Conservation (phyloP, 2,113 vertebrate genomes). For the Bostrychus sinensis region DNA sequence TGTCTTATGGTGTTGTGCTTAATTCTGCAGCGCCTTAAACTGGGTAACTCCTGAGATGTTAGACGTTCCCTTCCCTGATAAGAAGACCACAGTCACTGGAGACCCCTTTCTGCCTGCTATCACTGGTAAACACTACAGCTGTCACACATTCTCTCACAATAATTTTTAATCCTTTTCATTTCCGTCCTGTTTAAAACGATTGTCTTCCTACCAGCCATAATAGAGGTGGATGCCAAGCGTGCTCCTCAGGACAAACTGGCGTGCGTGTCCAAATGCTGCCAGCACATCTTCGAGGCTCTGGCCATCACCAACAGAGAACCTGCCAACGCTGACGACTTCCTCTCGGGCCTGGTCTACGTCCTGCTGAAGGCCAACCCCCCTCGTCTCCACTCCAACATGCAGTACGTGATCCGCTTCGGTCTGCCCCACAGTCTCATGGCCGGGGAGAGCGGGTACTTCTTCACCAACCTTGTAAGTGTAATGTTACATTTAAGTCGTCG, state of each 20-base stretch:
- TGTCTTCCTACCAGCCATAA: constrained; percentile 70
- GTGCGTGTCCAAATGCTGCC: constrained; percentile 79
- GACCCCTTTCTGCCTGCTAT: constrained; percentile 75
- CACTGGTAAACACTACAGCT: constrained; percentile 71
- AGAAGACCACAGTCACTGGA: constrained; percentile 62
- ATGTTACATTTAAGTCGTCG: not conserved
- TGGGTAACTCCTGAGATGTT: constrained; percentile 84
- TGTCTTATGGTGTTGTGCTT: not conserved
- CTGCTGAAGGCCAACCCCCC: constrained; percentile 83
- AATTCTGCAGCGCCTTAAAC: constrained; percentile 75
- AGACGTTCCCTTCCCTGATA: constrained; percentile 72
- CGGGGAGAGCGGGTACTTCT: constrained; percentile 83
- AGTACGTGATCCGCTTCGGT: constrained; percentile 83
- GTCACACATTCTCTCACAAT: too few species aligned
- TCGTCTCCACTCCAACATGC: constrained; percentile 82
- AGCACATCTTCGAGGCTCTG: constrained; percentile 79
- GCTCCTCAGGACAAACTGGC: constrained; percentile 83
- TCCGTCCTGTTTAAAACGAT: not conserved
- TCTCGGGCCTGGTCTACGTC: constrained; percentile 80
- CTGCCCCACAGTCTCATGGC: constrained; percentile 83
- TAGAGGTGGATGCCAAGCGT: constrained; percentile 84
- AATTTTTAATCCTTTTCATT: too few species aligned
- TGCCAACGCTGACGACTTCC: constrained; percentile 82
- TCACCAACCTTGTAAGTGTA: constrained; percentile 80
- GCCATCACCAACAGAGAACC: constrained; percentile 74